These are phyloP conservation scores for Eristalis intricaria DNA, from an alignment of 2,888 invertebrate genomes.

Conservation along the genomic window DNA sequence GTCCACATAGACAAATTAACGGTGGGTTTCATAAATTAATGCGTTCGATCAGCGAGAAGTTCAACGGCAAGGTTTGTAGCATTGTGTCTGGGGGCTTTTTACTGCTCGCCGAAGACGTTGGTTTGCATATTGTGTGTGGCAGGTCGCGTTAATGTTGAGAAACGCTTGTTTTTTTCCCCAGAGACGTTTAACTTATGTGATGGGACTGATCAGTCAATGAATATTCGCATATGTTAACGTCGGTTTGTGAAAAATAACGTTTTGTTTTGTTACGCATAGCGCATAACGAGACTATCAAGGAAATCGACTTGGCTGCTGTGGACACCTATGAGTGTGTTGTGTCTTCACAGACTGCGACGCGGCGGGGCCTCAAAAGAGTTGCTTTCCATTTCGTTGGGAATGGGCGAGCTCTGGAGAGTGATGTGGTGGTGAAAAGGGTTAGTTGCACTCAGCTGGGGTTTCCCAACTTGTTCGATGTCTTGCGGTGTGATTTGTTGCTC, in stretches of 20 bases:
- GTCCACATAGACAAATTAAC: neutral
- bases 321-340: neutral
- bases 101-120: neutral
- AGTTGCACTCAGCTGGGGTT: neutral
- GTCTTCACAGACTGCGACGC: neutral
- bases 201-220: slow-evolving; percentile 32
- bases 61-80: neutral
- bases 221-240: slow-evolving; percentile 35
- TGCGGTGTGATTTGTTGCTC: too few species aligned
- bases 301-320: slow-evolving; percentile 13
- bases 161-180: neutral
- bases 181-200: slow-evolving; percentile 35
- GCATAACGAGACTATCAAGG: slow-evolving; percentile 4
- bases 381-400: neutral
- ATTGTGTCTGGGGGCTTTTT: neutral
- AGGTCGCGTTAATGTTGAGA: slow-evolving; percentile 6
- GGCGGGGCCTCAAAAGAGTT: neutral
- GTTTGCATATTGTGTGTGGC: neutral
- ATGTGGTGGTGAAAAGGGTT: neutral
- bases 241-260: neutral
- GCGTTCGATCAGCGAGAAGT: slow-evolving; percentile 11
- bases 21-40: slow-evolving; percentile 33
- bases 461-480: neutral
- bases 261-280: neutral
- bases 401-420: neutral